Conservation (phyloP, 2,797 vertebrate species). For the Clamator glandarius region DNA sequence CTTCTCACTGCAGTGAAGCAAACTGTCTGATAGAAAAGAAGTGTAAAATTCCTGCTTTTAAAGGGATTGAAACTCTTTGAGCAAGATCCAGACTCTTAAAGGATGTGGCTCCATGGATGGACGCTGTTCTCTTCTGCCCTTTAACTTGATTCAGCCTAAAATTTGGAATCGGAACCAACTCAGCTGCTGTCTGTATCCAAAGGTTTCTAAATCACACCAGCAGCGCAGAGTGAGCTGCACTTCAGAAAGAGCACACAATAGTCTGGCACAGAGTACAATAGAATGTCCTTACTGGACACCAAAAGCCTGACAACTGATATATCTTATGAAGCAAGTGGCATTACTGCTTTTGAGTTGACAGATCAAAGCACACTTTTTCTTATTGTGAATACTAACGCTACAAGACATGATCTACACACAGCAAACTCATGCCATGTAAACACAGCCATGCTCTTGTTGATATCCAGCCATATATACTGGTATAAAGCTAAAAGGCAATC, state of each 20-base stretch:
- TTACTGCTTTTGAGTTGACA: background rate
- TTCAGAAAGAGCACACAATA: background rate
- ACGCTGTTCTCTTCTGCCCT: background rate
- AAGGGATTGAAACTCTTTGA: background rate
- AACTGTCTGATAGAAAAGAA: background rate
- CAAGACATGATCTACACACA: background rate
- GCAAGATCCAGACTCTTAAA: background rate
- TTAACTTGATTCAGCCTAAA: background rate
- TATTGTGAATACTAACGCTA: background rate
- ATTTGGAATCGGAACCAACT: background rate
- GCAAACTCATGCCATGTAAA: background rate
- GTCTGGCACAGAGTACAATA: background rate
- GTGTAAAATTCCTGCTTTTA: background rate
- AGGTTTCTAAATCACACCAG: background rate
- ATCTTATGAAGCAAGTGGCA: background rate
- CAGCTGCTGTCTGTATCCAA: background rate
- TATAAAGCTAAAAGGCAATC: background rate
- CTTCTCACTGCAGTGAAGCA: background rate
- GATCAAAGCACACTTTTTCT: background rate
- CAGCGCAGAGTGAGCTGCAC: rapidly evolving
- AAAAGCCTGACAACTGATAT: background rate
- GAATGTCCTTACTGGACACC: background rate
- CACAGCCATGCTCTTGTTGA: background rate
- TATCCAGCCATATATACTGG: background rate
- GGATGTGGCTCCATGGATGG: background rate